Base-by-base conservation (phyloP, 2,113 vertebrate genomes). In the Lipotes vexillifer region DNA sequence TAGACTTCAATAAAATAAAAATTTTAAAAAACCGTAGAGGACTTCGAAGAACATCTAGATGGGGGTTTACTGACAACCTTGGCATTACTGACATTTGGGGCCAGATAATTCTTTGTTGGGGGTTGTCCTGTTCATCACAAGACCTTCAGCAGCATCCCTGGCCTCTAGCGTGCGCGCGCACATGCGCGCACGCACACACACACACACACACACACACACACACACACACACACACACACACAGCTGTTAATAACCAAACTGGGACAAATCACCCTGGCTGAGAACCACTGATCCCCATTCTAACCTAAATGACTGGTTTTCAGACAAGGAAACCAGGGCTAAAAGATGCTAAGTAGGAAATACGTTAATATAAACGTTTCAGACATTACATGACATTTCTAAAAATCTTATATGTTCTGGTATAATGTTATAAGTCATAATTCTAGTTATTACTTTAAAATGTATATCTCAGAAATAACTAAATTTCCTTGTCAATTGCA, bases 151-250 rank as follows among this genome's bases (percentile, higher is more conserved):
- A 33, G 55, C 33, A 63, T 5, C 17, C 55, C 8, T 38, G 33
- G 33, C 41, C 80, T 41, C 10, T 27, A 66, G 27, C 0, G 6
- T 5, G 41, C 41, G 5, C 41, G 41, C 41, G 5, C 41, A 5
- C 41, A n/a, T n/a, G 5, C 41, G 5, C 41, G 6, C 41, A 41
- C 41, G 4, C 41, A 41, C 17, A 9, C 57, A 3, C 27, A 13
- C 36, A 23, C 20, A 8, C 1, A 3, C 1, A 44, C 44, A 44
- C 0, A 44, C 8, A 44, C 44, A 44, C 2, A 44, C 8, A 9
- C 44, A 9, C 8, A 44, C 1, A 44, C 1, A 44, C 0, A 44
- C 2, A 46, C 2, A 46, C 9, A 44, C 44, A 46, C 9, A 44
- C 18, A 33, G 55, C 5, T n/a, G 21, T 57, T 33, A 41, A 3